These are phyloP conservation scores for Eurystomus glaucurus DNA, from an alignment of 2,797 vertebrate species.

Conservation along the genomic window DNA sequence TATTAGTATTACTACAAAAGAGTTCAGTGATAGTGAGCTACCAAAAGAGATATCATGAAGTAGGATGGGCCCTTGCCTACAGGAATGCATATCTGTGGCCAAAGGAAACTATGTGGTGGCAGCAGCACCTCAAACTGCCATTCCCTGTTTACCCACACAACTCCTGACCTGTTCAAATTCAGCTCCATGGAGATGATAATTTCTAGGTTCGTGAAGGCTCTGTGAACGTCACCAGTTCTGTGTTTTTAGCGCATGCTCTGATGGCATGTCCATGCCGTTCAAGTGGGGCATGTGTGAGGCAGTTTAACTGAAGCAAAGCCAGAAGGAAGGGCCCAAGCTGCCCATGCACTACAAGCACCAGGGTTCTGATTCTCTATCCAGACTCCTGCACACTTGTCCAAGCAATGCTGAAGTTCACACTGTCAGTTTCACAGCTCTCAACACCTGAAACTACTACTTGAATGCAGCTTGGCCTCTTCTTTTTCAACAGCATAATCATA, in stretches of 20 bases:
- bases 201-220: not conserved
- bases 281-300: fast-evolving
- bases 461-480: not conserved
- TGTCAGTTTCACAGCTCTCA: not conserved
- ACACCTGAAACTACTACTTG: not conserved
- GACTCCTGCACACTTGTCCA: fast-evolving
- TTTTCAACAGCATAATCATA: not conserved
- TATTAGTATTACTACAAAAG: not conserved
- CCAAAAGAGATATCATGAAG: not conserved
- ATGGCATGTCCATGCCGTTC: fast-evolving
- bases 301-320: not conserved
- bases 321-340: not conserved
- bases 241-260: not conserved
- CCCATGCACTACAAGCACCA: not conserved
- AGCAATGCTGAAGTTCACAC: not conserved
- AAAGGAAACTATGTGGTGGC: not conserved
- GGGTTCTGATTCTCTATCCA: not conserved
- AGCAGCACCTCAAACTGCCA: not conserved
- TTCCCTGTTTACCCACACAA: not conserved
- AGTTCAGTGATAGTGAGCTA: not conserved
- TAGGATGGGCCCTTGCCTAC: not conserved
- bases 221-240: fast-evolving
- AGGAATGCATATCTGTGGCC: not conserved
- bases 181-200: not conserved
- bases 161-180: not conserved